Conservation (phyloP, 1,140 invertebrate genomes). For the Monochamus saltuarius region DNA sequence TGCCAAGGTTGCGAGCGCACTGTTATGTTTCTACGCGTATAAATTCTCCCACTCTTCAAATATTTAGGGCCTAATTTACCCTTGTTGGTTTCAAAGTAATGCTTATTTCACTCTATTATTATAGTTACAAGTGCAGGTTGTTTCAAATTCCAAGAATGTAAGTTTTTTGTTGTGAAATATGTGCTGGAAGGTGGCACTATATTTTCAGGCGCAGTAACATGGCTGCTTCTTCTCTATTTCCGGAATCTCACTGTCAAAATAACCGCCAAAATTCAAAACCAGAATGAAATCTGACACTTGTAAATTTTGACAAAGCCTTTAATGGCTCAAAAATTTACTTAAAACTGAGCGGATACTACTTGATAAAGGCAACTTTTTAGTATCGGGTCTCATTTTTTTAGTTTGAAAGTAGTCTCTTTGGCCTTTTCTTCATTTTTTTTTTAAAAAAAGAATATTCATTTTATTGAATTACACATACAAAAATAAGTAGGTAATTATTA, state of each 20-base stretch:
- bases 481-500: no score
- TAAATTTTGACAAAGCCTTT: conserved; percentile 20
- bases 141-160: no score
- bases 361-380: neutral
- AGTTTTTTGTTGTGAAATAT: no score
- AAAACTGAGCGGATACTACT: neutral
- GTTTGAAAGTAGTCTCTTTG: no score
- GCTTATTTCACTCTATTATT: no score
- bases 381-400: no score
- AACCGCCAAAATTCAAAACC: conserved; percentile 20
- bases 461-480: no score
- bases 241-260: conserved; percentile 14
- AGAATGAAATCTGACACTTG: conserved; percentile 15
- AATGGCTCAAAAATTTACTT: neutral
- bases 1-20: conserved; percentile 31
- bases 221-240: conserved; percentile 17
- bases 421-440: no score
- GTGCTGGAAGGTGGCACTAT: conserved; percentile 4
- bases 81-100: no score
- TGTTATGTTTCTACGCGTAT: conserved; percentile 46
- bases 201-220: conserved; percentile 14
- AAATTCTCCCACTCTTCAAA: neutral
- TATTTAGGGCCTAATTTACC: no score
- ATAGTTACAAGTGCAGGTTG: no score
- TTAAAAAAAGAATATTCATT: no score